phyloP scores from a whole-genome alignment of 2,888 invertebrate genomes.

The Euclidia mi region DNA sequence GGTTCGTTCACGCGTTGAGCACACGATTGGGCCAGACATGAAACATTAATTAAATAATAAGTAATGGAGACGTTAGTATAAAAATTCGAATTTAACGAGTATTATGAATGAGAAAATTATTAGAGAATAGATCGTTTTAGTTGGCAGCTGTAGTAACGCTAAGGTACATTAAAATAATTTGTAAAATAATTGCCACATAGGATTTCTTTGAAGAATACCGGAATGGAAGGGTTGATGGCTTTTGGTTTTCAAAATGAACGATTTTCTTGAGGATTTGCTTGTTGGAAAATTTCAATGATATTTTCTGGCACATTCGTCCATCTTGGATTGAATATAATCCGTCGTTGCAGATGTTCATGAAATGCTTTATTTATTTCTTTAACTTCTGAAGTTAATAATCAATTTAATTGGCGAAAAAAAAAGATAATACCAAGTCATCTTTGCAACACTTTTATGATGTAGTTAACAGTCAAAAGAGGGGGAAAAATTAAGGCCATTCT shows the following conservation, averaged over 20 bases:
- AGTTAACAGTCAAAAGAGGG: too few relatives aligned
- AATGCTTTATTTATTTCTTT: background rate
- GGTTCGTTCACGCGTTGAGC: constrained; percentile 43
- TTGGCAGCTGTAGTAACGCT: constrained; percentile 46
- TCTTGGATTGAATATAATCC: background rate
- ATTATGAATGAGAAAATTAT: constrained; percentile 43
- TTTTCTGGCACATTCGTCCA: too few relatives aligned
- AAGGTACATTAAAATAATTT: constrained; percentile 31
- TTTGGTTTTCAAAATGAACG: background rate
- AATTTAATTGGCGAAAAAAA: background rate
- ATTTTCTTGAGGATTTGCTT: background rate
- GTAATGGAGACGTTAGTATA: constrained; percentile 12
- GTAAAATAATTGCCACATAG: constrained; percentile 30
- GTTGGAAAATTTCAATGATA: background rate
- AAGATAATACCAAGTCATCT: too few relatives aligned
- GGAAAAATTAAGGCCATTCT: too few relatives aligned
- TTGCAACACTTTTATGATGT: too few relatives aligned
- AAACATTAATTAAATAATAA: constrained; percentile 38
- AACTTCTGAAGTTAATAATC: background rate
- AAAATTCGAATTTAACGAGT: constrained; percentile 53
- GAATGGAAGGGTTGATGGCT: background rate
- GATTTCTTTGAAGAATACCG: constrained; percentile 22
- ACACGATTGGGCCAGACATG: constrained; percentile 36
- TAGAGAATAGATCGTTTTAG: constrained; percentile 45
- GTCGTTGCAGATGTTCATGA: background rate